Evolutionary conservation across 2,888 invertebrate genomes (phyloP), one percentile per base, ranked within the genome.

Genomic region (Timema cristinae): DNA sequence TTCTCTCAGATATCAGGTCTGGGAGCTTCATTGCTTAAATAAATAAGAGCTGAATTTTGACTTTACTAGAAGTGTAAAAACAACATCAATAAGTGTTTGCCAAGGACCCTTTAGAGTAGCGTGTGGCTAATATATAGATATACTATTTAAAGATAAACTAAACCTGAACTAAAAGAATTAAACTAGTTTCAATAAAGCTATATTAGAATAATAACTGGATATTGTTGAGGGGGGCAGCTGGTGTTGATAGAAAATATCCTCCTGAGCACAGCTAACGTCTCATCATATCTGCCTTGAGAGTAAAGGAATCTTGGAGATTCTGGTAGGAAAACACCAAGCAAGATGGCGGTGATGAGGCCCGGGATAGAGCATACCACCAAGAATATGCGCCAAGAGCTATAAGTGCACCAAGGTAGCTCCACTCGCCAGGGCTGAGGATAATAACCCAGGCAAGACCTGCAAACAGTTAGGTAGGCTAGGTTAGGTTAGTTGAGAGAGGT

Each of bases 391-490:
- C 90, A 90, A 0, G 89, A 87, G 4, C 84, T 86, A 79, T 87
- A 87, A 6, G 56, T 63, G 48, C 61, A 13, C 51, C 67, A 69
- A 6, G 71, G 66, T 66, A 73, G 47, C 13, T 67, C 15, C 11
- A 71, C 48, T 54, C 84, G 80, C 84, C 87, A 86, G 32, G 85
- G 79, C 66, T 86, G 83, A 0, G 92, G 90, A 94, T 85, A 47
- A 94, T 83, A 6, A 85, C 80, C 89, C 91, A 91, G 7, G 93
- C 93, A 71, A 94, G 78, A 54, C 88, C 84, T 16, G 91, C 4
- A 32, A 32, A 32, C 4, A 32, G 32, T 32, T 1, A 32, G 32
- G 32, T 32, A 32, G 32, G 32, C 4, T 32, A 32, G 32, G 32
- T 32, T 32, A 32, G 32, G 32, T 32, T 32, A 32, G 32, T 32